Evolutionary conservation across 2,797 vertebrate species (phyloP), one percentile per base, ranked within the genome.

Genomic region (Falco naumanni): DNA sequence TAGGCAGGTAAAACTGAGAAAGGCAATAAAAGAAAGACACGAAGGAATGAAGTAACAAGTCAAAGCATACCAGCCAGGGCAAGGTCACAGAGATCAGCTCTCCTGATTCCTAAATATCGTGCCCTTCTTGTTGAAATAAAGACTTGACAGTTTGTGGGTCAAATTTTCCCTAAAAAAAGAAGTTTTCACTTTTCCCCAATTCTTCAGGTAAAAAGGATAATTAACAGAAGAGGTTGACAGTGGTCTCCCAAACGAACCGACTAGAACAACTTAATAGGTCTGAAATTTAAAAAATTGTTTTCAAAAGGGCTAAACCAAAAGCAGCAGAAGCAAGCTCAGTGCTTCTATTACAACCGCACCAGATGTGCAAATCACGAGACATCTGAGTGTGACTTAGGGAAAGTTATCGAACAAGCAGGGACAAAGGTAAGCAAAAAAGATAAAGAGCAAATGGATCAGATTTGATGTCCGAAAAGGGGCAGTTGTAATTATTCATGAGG

Each of bases 1-100:
- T 14, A 25, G 51, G 70, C 51, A 37, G 51, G 76, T 25, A 37
- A 13, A 83, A 4, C 34, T 43, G 51, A 69, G 54, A 31, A 59
- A 20, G 66, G 9, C 78, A 74, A 48, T 10, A 16, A 20, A 43
- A 28, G 59, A 65, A 8, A 76, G 72, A 0, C n/a, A 31, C 2
- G 2, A 39, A 68, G 65, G 33, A n/a, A 24, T 2, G 26, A 64
- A 21, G 14, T 3, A 25, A 48, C 0, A 2, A 1, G 19, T 5
- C 53, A 48, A 47, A 45, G 18, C 19, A 29, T 29, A 41, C 15
- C 61, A 26, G 34, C 6, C 25, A 53, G 64, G 60, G 31, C 59
- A 50, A 2, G 4, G 86, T 8, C 86, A 51, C 33, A 16, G 65
- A 19, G 15, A 22, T 21, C 84, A 85, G 82, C 51, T 28, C 50